These are phyloP conservation scores for Terebella lapidaria DNA, from an alignment of 2,888 invertebrate genomes.

Conservation along the genomic window DNA sequence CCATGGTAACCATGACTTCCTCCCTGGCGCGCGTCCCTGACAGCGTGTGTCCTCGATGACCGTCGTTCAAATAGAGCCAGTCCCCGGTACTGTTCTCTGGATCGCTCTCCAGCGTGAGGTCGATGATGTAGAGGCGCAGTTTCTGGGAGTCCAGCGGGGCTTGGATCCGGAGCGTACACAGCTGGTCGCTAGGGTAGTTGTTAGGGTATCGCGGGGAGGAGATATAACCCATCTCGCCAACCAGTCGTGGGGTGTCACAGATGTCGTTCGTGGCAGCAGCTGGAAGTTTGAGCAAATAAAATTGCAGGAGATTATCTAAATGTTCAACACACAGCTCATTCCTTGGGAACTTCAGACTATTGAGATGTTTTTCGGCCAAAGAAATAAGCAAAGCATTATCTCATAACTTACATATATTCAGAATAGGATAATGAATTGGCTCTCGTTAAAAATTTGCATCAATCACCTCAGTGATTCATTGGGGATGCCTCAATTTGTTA, in stretches of 20 bases:
- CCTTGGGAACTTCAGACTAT: background rate
- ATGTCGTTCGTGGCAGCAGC: slow-evolving; percentile 17
- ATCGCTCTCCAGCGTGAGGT: slow-evolving; percentile 36
- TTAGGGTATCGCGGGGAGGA: slow-evolving; percentile 39
- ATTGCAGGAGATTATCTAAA: background rate
- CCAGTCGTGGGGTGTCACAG: slow-evolving; percentile 3
- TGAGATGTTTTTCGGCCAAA: too few relatives aligned
- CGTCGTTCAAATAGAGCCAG: slow-evolving; percentile 37
- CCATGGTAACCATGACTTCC: slow-evolving; percentile 27
- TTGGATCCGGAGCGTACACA: slow-evolving; percentile 31
- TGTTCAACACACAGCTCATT: background rate
- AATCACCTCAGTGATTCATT: too few relatives aligned
- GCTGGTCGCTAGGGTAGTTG: slow-evolving; percentile 27
- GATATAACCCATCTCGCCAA: slow-evolving; percentile 33
- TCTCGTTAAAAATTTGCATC: too few relatives aligned
- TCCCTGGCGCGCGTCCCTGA: slow-evolving; percentile 38
- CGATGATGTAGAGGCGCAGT: slow-evolving; percentile 37
- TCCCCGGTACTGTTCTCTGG: slow-evolving; percentile 32
- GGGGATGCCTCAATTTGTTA: too few relatives aligned
- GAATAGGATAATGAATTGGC: too few relatives aligned
- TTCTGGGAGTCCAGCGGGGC: slow-evolving; percentile 30
- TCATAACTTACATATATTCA: too few relatives aligned
- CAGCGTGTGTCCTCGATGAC: slow-evolving; percentile 34
- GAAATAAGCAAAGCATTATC: too few relatives aligned
- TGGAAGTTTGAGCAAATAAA: background rate